A percentile compares a stretch with the other conserved stretches of the same genome.
Evolutionary conservation across 2,888 invertebrate species (phyloP).

Genomic region (Apamea sordens): DNA sequence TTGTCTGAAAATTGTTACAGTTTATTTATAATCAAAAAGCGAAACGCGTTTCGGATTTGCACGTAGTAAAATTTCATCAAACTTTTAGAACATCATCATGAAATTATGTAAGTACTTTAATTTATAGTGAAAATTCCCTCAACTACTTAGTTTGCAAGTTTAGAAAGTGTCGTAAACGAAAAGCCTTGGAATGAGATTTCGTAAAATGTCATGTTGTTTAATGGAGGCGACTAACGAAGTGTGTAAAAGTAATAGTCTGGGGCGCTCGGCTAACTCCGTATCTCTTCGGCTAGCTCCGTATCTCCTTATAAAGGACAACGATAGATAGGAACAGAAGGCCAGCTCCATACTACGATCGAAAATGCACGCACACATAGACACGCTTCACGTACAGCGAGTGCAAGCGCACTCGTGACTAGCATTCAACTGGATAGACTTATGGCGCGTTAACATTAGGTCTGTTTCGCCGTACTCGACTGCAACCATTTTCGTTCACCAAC

Average conservation of each 20-base stretch:
- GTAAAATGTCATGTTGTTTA: constrained; percentile 62
- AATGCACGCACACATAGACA: not conserved
- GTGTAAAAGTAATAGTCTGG: constrained; percentile 63
- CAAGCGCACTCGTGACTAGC: not conserved
- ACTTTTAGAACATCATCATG: not conserved
- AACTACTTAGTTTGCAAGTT: constrained; percentile 47
- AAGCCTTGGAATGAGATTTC: constrained; percentile 51
- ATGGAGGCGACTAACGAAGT: constrained; percentile 61
- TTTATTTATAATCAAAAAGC: not conserved
- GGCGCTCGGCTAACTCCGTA: constrained; percentile 41
- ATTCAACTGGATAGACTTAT: not conserved
- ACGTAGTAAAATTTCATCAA: not conserved
- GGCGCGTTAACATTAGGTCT: not conserved
- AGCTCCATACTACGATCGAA: not conserved
- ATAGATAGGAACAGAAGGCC: constrained; percentile 9
- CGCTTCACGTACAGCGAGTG: not conserved
- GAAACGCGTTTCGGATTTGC: not conserved
- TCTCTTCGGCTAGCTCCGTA: constrained; percentile 43
- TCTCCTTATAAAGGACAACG: constrained; percentile 1
- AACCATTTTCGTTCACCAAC: too few relatives aligned
- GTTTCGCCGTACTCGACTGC: too few relatives aligned
- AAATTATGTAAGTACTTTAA: constrained; percentile 33
- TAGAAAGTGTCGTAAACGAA: constrained; percentile 51
- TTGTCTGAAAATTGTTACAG: not conserved
- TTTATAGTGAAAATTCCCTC: constrained; percentile 33